phyloP scores from a whole-genome alignment of 2,797 vertebrate species.

The Spondyliosoma cantharus region DNA sequence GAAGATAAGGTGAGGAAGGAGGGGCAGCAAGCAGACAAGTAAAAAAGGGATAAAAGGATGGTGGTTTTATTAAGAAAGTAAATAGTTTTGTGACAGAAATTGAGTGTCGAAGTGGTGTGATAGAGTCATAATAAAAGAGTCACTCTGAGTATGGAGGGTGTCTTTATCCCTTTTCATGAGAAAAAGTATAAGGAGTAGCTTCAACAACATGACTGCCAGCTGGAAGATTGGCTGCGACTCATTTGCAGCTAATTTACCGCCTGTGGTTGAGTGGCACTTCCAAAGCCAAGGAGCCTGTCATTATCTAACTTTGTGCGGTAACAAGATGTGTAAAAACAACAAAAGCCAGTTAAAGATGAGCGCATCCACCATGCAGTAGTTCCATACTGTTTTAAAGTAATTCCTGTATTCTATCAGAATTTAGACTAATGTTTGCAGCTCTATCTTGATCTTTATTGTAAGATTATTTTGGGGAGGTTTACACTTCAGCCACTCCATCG shows the following conservation, averaged over 20 bases:
- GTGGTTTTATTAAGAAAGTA: neutral
- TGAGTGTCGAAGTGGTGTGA: neutral
- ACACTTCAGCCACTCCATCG: too few relatives aligned
- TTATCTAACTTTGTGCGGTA: neutral
- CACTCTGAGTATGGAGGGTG: too few relatives aligned
- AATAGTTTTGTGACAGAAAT: slow-evolving; percentile 1
- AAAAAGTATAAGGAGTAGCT: neutral
- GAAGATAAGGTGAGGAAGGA: neutral
- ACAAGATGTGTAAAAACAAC: neutral
- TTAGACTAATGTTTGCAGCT: neutral
- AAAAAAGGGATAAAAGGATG: neutral
- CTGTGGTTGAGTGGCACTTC: neutral
- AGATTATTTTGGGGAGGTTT: too few relatives aligned
- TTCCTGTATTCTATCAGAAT: neutral
- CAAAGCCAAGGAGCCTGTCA: neutral
- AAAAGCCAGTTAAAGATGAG: too few relatives aligned
- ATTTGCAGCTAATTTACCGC: neutral
- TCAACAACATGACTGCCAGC: neutral
- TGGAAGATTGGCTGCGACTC: neutral
- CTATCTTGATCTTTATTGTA: neutral
- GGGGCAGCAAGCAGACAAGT: slow-evolving; percentile 22
- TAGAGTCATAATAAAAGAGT: too few relatives aligned
- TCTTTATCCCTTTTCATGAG: neutral
- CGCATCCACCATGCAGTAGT: too few relatives aligned
- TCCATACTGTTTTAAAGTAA: neutral